These are phyloP conservation scores for Bugulina stolonifera DNA, from an alignment of 2,888 invertebrate species.

Conservation along the genomic window DNA sequence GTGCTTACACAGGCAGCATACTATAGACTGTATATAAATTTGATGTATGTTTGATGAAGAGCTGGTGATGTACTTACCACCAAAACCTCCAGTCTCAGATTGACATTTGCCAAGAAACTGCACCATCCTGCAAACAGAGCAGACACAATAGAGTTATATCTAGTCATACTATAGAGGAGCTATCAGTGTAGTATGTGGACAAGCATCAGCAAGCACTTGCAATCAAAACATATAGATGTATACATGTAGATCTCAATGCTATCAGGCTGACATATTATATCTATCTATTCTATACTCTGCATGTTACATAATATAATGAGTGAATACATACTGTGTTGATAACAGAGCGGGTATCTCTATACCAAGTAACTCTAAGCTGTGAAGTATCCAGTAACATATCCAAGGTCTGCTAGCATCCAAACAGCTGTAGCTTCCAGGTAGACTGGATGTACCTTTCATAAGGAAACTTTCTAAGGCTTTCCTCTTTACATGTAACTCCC, in stretches of 20 bases:
- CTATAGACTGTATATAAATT: too few relatives aligned
- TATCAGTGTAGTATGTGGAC: too few relatives aligned
- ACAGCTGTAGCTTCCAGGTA: constrained; percentile 66
- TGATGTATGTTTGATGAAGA: too few relatives aligned
- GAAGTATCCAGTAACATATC: constrained; percentile 94
- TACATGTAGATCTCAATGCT: too few relatives aligned
- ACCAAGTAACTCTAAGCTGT: constrained; percentile 74
- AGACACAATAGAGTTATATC: too few relatives aligned
- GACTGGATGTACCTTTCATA: constrained; percentile 62
- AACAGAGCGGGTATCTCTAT: constrained; percentile 58
- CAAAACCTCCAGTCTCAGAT: constrained; percentile 74
- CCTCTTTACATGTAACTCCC: constrained; percentile 31
- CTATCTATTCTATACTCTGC: too few relatives aligned
- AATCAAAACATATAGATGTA: too few relatives aligned
- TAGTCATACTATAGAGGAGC: too few relatives aligned
- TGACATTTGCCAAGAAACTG: constrained; percentile 62
- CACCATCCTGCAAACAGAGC: constrained; percentile 37
- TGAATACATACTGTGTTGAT: neutral
- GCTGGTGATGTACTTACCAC: constrained; percentile 38
- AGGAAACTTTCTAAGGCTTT: constrained; percentile 64
- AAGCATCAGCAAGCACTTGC: too few relatives aligned
- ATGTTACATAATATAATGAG: too few relatives aligned
- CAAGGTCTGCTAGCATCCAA: constrained; percentile 92
- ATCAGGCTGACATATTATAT: too few relatives aligned
- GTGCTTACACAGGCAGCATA: too few relatives aligned